Evolutionary conservation across 2,113 vertebrate genomes (phyloP).

Genomic region (Emberiza fucata): DNA sequence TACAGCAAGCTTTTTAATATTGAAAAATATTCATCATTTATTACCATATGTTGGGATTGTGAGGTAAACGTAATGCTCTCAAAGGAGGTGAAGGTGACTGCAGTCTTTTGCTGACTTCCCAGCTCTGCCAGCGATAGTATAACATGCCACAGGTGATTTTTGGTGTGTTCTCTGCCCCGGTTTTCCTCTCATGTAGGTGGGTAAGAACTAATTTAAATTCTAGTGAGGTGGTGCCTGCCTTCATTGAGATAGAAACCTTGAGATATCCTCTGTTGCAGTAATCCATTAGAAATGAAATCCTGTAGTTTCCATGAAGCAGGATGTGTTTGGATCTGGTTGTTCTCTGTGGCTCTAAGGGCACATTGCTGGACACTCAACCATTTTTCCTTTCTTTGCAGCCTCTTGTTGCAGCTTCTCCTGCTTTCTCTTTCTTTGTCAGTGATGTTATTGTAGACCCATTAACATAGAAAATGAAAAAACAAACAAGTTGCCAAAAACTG

Average conservation of each 20-base stretch:
- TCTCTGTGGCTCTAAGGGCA: neutral
- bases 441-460: conserved; percentile 1
- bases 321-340: neutral
- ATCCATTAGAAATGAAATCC: neutral
- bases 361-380: neutral
- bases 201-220: neutral
- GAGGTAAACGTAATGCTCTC: neutral
- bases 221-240: neutral
- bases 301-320: neutral
- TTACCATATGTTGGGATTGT: neutral
- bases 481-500: conserved; percentile 32
- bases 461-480: conserved; percentile 43
- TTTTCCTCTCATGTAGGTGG: neutral
- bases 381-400: neutral
- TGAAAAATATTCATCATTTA: neutral
- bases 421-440: neutral
- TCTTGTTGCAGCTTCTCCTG: neutral
- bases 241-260: neutral
- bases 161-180: neutral
- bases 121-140: neutral
- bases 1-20: neutral
- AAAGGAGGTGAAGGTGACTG: neutral
- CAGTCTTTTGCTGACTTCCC: neutral
- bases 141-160: neutral
- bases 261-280: neutral